Percentiles rank a stretch among this genome's conserved stretches.
Conservation (phyloP, 2,113 vertebrate genomes). For the Eudyptes chrysolophus region DNA sequence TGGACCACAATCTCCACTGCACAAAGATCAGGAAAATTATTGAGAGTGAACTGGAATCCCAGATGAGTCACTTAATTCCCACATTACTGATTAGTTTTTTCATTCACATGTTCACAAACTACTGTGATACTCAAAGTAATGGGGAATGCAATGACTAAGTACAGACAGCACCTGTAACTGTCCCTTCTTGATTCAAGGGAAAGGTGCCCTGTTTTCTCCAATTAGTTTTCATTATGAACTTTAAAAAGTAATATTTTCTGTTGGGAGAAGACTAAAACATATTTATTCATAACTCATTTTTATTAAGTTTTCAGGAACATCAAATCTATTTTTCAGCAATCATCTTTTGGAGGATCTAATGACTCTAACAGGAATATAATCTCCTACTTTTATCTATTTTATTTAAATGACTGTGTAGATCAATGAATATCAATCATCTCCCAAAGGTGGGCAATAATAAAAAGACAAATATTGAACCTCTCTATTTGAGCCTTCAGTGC, state of each 20-base stretch:
- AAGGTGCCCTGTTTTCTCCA: neutral
- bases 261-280: neutral
- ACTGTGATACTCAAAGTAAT: neutral
- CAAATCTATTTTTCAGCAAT: neutral
- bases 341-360: neutral
- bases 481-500: neutral
- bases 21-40: neutral
- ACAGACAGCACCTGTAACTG: neutral
- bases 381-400: neutral
- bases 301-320: neutral
- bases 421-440: neutral
- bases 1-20: neutral
- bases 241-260: neutral
- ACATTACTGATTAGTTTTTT: neutral
- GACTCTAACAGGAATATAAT: neutral
- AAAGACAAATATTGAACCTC: neutral
- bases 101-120: neutral
- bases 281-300: neutral
- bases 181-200: neutral
- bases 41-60: neutral
- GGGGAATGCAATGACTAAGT: neutral
- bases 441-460: neutral
- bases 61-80: neutral
- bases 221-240: neutral
- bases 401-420: neutral